These are phyloP conservation scores for Epinephelus awoara DNA, from an alignment of 2,797 vertebrate genomes.

Conservation along the genomic window DNA sequence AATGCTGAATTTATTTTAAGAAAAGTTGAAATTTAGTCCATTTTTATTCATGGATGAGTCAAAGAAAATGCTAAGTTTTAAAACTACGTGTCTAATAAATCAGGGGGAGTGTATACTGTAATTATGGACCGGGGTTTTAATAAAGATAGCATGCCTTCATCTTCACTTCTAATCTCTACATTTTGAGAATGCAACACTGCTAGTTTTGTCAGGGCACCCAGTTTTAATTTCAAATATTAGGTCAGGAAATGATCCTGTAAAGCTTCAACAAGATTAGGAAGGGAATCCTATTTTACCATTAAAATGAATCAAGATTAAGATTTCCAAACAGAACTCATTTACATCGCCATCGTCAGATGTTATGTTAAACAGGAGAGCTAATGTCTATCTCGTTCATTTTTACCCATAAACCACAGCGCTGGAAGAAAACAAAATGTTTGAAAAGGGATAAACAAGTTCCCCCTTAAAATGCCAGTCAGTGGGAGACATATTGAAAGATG, in stretches of 20 bases:
- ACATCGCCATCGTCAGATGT: conserved; percentile 50
- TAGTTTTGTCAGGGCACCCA: conserved; percentile 38
- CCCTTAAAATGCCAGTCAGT: conserved; percentile 66
- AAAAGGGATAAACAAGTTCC: conserved; percentile 54
- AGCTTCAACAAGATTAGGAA: conserved; percentile 71
- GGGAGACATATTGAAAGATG: conserved; percentile 70
- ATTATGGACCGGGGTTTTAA: conserved; percentile 22
- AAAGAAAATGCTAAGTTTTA: not conserved
- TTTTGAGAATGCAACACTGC: conserved; percentile 32
- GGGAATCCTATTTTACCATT: conserved; percentile 75
- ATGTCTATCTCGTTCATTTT: conserved; percentile 49
- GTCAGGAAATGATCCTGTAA: conserved; percentile 68
- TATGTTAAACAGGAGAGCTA: conserved; percentile 41
- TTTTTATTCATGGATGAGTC: conserved; percentile 9
- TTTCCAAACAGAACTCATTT: conserved; percentile 72
- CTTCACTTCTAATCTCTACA: conserved; percentile 49
- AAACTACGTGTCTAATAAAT: conserved; percentile 24
- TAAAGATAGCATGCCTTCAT: conserved; percentile 36
- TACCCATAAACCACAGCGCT: conserved; percentile 28
- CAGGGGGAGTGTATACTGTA: not conserved
- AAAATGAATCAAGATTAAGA: conserved; percentile 75
- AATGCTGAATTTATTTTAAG: not conserved
- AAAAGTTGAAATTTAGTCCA: not conserved
- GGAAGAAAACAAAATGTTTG: conserved; percentile 31
- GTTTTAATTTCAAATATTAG: conserved; percentile 68